Percentiles rank a stretch among this genome's conserved stretches.
Conservation (phyloP, 2,888 invertebrate genomes). For the Drosophila helvetica region DNA sequence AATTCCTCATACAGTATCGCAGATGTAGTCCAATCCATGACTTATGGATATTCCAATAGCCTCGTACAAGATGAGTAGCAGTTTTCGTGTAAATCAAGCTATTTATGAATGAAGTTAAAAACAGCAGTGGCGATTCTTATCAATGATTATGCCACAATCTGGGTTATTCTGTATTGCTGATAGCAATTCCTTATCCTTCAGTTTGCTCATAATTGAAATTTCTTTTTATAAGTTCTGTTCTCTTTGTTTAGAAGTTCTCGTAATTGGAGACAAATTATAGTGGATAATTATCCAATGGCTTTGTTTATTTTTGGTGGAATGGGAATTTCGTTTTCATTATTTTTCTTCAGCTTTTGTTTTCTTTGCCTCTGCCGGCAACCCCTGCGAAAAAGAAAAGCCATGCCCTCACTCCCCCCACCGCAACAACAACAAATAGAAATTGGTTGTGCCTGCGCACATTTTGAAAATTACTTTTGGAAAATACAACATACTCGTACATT, state of each 20-base stretch:
- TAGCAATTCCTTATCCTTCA: background rate
- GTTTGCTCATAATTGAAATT: background rate
- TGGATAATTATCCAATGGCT: constrained; percentile 2
- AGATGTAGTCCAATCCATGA: no score
- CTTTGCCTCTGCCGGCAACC: constrained; percentile 19
- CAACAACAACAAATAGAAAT: constrained; percentile 29
- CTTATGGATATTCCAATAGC: no score
- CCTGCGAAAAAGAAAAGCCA: background rate
- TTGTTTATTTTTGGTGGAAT: constrained; percentile 18
- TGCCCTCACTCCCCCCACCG: constrained; percentile 18
- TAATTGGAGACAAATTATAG: constrained; percentile 4
- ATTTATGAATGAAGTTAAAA: no score
- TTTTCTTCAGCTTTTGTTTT: constrained; percentile 40
- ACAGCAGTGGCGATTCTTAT: background rate
- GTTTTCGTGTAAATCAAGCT: no score
- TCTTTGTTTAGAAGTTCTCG: background rate
- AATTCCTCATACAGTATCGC: no score
- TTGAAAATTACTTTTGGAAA: constrained; percentile 69
- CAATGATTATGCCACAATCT: background rate
- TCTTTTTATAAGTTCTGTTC: background rate
- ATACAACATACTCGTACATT: constrained; percentile 30
- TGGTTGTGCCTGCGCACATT: constrained; percentile 67
- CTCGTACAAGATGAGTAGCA: no score
- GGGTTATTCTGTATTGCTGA: background rate
- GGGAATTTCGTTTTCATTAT: constrained; percentile 27